Evolutionary conservation across 2,888 invertebrate genomes (phyloP), one percentile per base, ranked within the genome.

Genomic region (Parnassius glacialis): DNA sequence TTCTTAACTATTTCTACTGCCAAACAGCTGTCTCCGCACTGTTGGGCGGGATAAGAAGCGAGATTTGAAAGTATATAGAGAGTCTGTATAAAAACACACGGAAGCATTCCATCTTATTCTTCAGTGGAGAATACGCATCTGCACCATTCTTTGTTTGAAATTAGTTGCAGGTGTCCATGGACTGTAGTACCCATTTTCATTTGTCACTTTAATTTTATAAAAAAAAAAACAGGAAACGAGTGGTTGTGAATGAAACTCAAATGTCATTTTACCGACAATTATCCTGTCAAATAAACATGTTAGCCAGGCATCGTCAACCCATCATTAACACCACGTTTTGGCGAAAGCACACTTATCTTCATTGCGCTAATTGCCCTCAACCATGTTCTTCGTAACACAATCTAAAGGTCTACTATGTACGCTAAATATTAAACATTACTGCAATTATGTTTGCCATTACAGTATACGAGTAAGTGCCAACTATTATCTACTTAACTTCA

Each of bases 211-310:
- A 34, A 34, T 7, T 34, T 34, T 34, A 34, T 34, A 25, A 25
- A 25, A 34, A 34, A 25, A 34, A 34, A 34, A 34, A 34, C 34
- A 34, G 7, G 34, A 34, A 34, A 34, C 34, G 0, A 34, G 3
- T 34, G 34, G 7, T 55, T 12, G n/a, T 45, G 45, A 12, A 45
- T 45, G 45, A 45, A n/a, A 67, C 65, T 62, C 66, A 70, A 53
- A 68, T 76, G 76, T 74, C 76, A 78, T 79, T 80, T 80, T 64
- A 60, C 66, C 60, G 54, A 70, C 75, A 76, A 81, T 83, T 81
- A 80, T 64, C 54, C 64, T 75, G 82, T 81, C 84, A 78, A 72
- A 78, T 81, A 80, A 79, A 69, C 66, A 66, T 72, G 72, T 80
- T 78, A 74, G 61, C 67, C 69, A 64, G 67, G 63, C 25, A 57